Percentiles rank a stretch among this genome's conserved stretches.
Conservation (phyloP, 1,140 invertebrate species). For the Harpegnathos saltator region DNA sequence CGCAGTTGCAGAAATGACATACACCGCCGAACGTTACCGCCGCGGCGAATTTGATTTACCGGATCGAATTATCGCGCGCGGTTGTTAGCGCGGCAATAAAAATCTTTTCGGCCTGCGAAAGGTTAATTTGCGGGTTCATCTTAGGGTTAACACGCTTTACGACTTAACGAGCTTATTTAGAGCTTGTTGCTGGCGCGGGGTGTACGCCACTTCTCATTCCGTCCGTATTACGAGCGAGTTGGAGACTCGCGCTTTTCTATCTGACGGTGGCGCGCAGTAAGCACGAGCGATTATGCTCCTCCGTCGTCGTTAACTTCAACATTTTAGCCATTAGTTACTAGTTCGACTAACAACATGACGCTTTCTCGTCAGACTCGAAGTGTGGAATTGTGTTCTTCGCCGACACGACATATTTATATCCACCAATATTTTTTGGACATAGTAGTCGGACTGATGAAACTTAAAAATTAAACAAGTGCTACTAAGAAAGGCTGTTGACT, state of each 20-base stretch:
- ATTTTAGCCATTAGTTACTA: conserved; percentile 51
- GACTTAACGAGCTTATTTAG: conserved; percentile 51
- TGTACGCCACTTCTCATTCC: not conserved
- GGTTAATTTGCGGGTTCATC: conserved; percentile 48
- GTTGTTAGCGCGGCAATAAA: conserved; percentile 37
- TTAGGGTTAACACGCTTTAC: conserved; percentile 50
- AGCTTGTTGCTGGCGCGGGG: conserved; percentile 21
- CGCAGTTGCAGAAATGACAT: conserved; percentile 2
- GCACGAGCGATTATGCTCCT: conserved; percentile 10
- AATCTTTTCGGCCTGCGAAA: conserved; percentile 29
- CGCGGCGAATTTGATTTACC: conserved; percentile 4
- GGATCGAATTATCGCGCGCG: conserved; percentile 27
- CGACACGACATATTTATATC: conserved; percentile 8
- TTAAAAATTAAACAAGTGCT: not conserved
- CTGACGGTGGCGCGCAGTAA: conserved; percentile 16
- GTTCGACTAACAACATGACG: not conserved
- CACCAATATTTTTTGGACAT: not conserved
- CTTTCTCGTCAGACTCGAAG: not conserved
- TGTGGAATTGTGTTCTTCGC: not conserved
- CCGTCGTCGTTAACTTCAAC: conserved; percentile 30
- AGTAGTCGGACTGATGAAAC: too few species aligned
- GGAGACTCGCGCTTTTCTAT: conserved; percentile 29
- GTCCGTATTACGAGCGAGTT: conserved; percentile 14
- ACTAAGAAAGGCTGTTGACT: conserved; percentile 1
- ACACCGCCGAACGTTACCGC: too few species aligned